Evolutionary conservation across 92 coral and sea anemone genomes (phyloP).

Genomic region (Palythoa grandis): DNA sequence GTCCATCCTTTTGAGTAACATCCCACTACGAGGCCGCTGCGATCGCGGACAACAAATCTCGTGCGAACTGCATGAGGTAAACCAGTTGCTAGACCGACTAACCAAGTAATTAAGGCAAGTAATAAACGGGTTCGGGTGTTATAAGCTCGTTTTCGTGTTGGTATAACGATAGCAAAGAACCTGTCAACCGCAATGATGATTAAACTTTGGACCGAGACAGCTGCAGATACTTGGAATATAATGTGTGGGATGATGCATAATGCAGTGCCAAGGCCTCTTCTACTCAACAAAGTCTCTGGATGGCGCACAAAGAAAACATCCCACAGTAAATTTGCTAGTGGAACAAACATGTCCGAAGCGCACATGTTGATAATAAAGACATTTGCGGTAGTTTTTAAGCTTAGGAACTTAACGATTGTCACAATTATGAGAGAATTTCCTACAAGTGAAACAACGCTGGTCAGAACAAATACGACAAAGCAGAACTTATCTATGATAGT

Average conservation of each 20-base stretch:
- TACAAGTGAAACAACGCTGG: slow-evolving; percentile 18
- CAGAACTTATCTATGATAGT: slow-evolving; percentile 13
- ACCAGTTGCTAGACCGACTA: slow-evolving; percentile 15
- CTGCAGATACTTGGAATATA: slow-evolving; percentile 4
- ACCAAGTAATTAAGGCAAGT: slow-evolving; percentile 9
- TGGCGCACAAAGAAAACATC: slow-evolving; percentile 12
- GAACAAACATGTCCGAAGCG: slow-evolving; percentile 23
- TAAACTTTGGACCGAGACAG: slow-evolving; percentile 30
- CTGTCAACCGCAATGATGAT: slow-evolving; percentile 25
- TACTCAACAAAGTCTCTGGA: not conserved
- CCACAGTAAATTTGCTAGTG: not conserved
- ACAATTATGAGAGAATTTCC: slow-evolving; percentile 26
- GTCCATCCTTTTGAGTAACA: slow-evolving; percentile 33
- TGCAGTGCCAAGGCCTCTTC: slow-evolving; percentile 5
- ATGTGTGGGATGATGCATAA: slow-evolving; percentile 20
- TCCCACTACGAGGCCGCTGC: not conserved
- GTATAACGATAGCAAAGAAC: slow-evolving; percentile 38
- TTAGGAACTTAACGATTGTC: slow-evolving; percentile 12
- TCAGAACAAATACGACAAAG: not conserved
- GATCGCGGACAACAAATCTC: not conserved
- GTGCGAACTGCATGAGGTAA: slow-evolving; percentile 25
- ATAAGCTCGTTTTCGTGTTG: not conserved
- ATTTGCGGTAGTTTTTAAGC: slow-evolving; percentile 11
- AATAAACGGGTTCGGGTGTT: not conserved
- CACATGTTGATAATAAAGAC: slow-evolving; percentile 34